Conservation (phyloP, 37 sponge, comb jelly and placozoan genomes). For the Halisarca cf. caerulea region DNA sequence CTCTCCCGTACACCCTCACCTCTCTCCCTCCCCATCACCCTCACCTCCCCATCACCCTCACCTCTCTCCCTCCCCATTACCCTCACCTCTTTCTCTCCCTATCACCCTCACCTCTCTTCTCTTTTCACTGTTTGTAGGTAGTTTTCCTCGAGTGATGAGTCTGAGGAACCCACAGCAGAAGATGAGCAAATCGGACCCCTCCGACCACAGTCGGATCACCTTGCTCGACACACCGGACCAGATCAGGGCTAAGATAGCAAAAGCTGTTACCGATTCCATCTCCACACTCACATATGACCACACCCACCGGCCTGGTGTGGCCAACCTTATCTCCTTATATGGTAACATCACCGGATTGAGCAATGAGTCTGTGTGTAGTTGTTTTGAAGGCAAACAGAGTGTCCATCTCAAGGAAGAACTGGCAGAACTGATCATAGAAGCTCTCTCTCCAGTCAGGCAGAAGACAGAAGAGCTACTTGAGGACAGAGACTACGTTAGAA, state of each 20-base stretch:
- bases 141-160: slow-evolving; percentile 68
- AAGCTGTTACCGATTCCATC: slow-evolving; percentile 76
- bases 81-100: background rate
- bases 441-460: slow-evolving; percentile 50
- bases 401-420: slow-evolving; percentile 33
- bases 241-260: slow-evolving; percentile 65
- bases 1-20: background rate
- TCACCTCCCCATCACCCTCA: no score
- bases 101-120: background rate
- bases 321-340: slow-evolving; percentile 77
- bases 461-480: slow-evolving; percentile 27
- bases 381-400: slow-evolving; percentile 34
- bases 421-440: slow-evolving; percentile 48
- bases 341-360: slow-evolving; percentile 36
- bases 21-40: no score
- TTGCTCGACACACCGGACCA: slow-evolving; percentile 74
- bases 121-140: slow-evolving; percentile 23
- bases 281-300: slow-evolving; percentile 65
- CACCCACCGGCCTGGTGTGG: slow-evolving; percentile 69
- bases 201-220: slow-evolving; percentile 59
- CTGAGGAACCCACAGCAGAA: slow-evolving; percentile 78
- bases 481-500: slow-evolving; percentile 45
- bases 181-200: slow-evolving; percentile 91
- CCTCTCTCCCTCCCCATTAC: background rate
- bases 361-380: slow-evolving; percentile 42